Base-by-base conservation (phyloP, 2,113 vertebrate genomes). In the Oncorhynchus tshawytscha region DNA sequence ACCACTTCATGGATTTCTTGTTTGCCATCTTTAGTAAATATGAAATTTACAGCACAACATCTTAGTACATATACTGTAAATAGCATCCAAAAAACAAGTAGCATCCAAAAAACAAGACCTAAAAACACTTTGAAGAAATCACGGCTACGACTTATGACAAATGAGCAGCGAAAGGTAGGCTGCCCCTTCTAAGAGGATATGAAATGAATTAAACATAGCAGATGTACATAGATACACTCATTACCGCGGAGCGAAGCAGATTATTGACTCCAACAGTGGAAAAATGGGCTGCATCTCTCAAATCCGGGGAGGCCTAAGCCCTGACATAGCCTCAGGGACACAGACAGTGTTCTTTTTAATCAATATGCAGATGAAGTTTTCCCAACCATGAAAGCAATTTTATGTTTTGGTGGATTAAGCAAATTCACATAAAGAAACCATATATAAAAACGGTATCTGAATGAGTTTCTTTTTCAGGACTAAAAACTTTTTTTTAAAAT, bases 301-400 rank as follows among this genome's bases (percentile, higher is more conserved):
- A 71, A 29, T 62, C 20, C 27, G 7, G 45, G 64, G 75, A 70
- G 66, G 64, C 66, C n/a, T 75, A 45, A 73, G 70, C 48, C 34
- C 59, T 16, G 27, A 67, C 18, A 64, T 70, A 49, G 76, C 73
- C 73, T 71, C 27, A 24, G 64, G 74, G 69, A 73, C 62, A 45
- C 48, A 67, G 54, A 76, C 57, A 73, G 54, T 57, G 66, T 25
- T 79, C 45, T 49, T 34, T 83, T 82, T 85, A 83, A 85, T 87
- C 75, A 81, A 72, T 75, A 82, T 80, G 81, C 76, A 85, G 82
- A 81, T 85, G 70, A 79, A 75, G 79, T 73, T 45, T 69, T 69
- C 4, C 67, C 34, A 68, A 80, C 70, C 73, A 62, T 78, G 72
- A 81, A 85, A 76, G 72, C 66, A 71, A 77, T 78, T 79, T 79